phyloP scores from a whole-genome alignment of 2,888 invertebrate species.

The Scotopteryx bipunctaria region DNA sequence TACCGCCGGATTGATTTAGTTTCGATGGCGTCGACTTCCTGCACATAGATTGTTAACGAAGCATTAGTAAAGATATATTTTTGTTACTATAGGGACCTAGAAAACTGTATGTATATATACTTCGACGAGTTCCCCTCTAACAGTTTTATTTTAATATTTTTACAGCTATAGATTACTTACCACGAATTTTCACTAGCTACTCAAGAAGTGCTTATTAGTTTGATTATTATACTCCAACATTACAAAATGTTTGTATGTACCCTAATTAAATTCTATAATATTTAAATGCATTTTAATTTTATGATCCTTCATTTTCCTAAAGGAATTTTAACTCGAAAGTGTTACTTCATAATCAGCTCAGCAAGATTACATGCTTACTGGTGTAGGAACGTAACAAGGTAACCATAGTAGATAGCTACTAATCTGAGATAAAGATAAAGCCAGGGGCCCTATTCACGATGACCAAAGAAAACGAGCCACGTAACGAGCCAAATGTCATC shows the following conservation, averaged over 20 bases:
- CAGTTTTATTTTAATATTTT: conserved; percentile 52
- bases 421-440: too few species aligned
- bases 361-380: too few species aligned
- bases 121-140: conserved; percentile 60
- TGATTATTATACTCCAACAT: conserved; percentile 80
- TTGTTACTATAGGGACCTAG: conserved; percentile 40
- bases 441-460: too few species aligned
- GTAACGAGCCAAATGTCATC: too few species aligned
- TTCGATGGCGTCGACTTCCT: conserved; percentile 21
- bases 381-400: too few species aligned
- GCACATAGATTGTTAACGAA: conserved; percentile 30
- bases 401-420: too few species aligned
- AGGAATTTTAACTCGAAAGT: not conserved
- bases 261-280: conserved; percentile 83
- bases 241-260: conserved; percentile 83
- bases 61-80: conserved; percentile 41
- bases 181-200: conserved; percentile 74
- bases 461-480: too few species aligned
- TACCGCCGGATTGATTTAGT: conserved; percentile 29
- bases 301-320: conserved; percentile 12
- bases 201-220: conserved; percentile 80
- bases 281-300: conserved; percentile 67
- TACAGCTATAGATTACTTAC: conserved; percentile 58
- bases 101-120: conserved; percentile 39
- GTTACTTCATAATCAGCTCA: too few species aligned